Base-by-base conservation (phyloP, 2,113 vertebrate genomes). In the Pygoscelis adeliae region DNA sequence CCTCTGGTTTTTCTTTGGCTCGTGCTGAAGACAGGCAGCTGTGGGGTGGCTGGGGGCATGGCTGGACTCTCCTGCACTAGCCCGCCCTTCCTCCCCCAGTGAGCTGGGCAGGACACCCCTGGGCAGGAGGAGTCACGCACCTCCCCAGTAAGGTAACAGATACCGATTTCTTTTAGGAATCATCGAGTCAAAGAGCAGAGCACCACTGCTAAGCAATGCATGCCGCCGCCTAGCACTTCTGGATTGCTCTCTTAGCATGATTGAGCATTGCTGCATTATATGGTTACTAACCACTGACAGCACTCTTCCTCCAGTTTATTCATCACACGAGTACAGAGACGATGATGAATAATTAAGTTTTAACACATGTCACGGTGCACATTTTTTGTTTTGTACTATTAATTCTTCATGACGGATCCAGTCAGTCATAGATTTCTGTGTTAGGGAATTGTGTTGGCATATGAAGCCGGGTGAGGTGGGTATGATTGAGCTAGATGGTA, bases 141-240 rank as follows among this genome's bases (percentile, higher is more conserved):
- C 4, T 59, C 7, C 47, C 6, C 0, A 0, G 9, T 13, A 84
- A 46, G 0, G 10, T 13, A 84, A 46, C 29, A 73, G 47, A 38
- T 32, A 13, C 5, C 1, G 1, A 46, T 34, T 85, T 52, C 3
- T 55, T 55, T 52, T n/a, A 56, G 38, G 53, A 69, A 72, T 40
- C 12, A 18, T 5, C 1, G 15, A 71, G 16, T 4, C 29, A n/a
- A 20, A 47, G 40, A 83, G 49, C 0, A 0, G 38, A 71, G 18
- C 23, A 29, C 22, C 1, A 1, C 42, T 67, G 50, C 23, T 42
- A 38, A 58, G 70, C 40, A 69, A 9, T 13, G 22, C 40, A 4
- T 5, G 2, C 58, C 3, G 1, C 36, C 0, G 0, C 34, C 34
- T 59, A 49, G 18, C 3, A 4, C n/a, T 74, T 63, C 53, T 69